phyloP scores from a whole-genome alignment of 2,797 vertebrate species.

The Malurus splendens region DNA sequence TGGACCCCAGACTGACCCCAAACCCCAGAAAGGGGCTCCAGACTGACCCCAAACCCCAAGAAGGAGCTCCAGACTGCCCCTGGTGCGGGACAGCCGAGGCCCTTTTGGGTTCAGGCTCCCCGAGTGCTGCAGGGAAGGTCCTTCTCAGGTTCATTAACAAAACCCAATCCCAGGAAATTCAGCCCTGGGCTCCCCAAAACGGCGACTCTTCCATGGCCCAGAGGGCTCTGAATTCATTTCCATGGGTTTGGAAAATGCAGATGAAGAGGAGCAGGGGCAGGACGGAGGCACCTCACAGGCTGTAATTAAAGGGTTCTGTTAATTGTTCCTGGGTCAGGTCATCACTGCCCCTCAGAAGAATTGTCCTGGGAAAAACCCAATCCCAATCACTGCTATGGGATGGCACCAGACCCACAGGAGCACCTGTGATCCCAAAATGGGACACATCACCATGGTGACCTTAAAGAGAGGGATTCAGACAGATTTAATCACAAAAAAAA shows the following conservation, averaged over 20 bases:
- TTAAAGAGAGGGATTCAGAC: background rate
- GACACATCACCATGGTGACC: background rate
- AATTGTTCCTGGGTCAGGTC: background rate
- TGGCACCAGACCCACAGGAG: background rate
- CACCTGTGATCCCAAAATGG: background rate
- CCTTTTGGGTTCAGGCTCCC: background rate
- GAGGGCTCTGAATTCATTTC: background rate
- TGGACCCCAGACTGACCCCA: background rate
- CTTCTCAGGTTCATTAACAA: background rate
- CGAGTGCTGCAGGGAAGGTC: background rate
- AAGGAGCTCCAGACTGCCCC: background rate
- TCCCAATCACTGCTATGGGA: background rate
- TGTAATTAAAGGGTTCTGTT: background rate
- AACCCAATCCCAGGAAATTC: background rate
- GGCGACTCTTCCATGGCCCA: background rate
- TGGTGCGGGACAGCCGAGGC: background rate
- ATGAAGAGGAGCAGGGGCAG: background rate
- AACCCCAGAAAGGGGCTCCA: fast-evolving
- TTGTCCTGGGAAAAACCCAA: background rate
- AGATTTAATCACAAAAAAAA: background rate
- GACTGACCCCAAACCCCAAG: background rate
- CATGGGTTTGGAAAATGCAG: background rate
- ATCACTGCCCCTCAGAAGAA: background rate
- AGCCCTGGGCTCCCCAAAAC: background rate
- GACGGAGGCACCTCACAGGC: background rate